Conservation (phyloP, 1,140 invertebrate genomes). For the Agraylea sexmaculata region DNA sequence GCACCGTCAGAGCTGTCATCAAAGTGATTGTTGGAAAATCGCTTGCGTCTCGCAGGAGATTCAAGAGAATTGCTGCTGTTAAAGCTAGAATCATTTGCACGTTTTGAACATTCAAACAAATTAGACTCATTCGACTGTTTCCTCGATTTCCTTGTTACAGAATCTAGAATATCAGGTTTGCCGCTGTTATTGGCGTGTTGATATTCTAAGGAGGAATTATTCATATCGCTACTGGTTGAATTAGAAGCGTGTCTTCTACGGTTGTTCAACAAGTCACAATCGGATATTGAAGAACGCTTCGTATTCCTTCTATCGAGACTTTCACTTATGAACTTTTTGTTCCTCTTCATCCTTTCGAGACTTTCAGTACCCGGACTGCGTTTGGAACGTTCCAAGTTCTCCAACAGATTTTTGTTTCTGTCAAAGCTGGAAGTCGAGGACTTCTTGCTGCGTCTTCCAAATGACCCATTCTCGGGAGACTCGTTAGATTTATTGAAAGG, state of each 20-base stretch:
- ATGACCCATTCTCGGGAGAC: conserved; percentile 26
- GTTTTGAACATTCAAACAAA: conserved; percentile 1
- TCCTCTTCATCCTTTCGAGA: conserved; percentile 15
- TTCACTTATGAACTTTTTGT: conserved; percentile 15
- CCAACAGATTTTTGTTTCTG: conserved; percentile 36
- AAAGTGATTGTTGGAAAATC: conserved; percentile 33
- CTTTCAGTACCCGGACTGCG: conserved; percentile 17
- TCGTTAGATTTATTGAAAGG: conserved; percentile 8
- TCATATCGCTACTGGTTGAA: conserved; percentile 19
- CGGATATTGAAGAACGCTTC: conserved; percentile 17
- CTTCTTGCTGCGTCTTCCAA: conserved; percentile 33
- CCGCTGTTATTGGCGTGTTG: conserved; percentile 26
- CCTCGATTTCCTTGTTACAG: conserved; percentile 28
- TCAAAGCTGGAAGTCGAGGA: conserved; percentile 39
- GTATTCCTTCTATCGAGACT: conserved; percentile 14
- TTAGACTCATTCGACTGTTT: conserved; percentile 16
- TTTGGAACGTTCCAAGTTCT: conserved; percentile 34
- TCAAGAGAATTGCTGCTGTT: conserved; percentile 29
- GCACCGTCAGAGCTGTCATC: conserved; percentile 36
- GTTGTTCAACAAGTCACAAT: conserved; percentile 14
- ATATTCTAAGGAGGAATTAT: conserved; percentile 20
- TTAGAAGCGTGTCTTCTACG: conserved; percentile 18
- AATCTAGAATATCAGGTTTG: conserved; percentile 35
- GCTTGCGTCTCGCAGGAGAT: conserved; percentile 26
- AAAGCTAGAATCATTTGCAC: conserved; percentile 23